These are phyloP conservation scores for Orientallactaga sibirica DNA, from an alignment of 2,797 vertebrate species.

Conservation along the genomic window DNA sequence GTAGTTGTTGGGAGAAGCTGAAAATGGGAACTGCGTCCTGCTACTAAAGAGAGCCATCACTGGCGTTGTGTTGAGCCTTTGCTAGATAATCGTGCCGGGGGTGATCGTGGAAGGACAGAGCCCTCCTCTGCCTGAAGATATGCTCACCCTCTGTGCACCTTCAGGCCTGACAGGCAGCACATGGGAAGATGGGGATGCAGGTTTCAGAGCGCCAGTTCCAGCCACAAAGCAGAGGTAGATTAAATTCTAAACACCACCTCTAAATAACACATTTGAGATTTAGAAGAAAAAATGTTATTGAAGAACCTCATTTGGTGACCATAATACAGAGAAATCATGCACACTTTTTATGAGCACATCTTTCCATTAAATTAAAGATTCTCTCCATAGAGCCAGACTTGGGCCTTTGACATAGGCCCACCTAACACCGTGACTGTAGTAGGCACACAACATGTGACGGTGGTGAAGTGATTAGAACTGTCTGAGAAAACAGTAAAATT, in stretches of 20 bases:
- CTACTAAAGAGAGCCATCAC: not conserved
- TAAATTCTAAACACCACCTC: not conserved
- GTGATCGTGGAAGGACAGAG: not conserved
- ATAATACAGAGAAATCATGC: not conserved
- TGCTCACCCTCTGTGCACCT: rapidly evolving
- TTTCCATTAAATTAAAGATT: not conserved
- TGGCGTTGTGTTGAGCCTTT: not conserved
- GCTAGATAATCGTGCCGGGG: not conserved
- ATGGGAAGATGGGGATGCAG: not conserved
- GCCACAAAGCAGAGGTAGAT: not conserved
- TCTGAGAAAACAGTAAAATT: not conserved
- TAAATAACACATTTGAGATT: not conserved
- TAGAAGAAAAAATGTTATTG: too few species aligned
- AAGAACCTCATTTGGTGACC: not conserved
- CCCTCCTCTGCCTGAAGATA: not conserved
- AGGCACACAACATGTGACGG: not conserved
- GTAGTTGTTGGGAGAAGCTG: not conserved
- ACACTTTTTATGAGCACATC: not conserved
- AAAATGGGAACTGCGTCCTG: not conserved
- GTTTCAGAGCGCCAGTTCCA: not conserved
- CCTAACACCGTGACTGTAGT: too few species aligned
- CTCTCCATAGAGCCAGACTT: not conserved
- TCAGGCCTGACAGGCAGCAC: rapidly evolving
- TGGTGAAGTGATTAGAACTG: not conserved
- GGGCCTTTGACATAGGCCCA: not conserved